These are phyloP conservation scores for Pyrocephalus nanus DNA, from an alignment of 2,797 vertebrate species.

Conservation along the genomic window DNA sequence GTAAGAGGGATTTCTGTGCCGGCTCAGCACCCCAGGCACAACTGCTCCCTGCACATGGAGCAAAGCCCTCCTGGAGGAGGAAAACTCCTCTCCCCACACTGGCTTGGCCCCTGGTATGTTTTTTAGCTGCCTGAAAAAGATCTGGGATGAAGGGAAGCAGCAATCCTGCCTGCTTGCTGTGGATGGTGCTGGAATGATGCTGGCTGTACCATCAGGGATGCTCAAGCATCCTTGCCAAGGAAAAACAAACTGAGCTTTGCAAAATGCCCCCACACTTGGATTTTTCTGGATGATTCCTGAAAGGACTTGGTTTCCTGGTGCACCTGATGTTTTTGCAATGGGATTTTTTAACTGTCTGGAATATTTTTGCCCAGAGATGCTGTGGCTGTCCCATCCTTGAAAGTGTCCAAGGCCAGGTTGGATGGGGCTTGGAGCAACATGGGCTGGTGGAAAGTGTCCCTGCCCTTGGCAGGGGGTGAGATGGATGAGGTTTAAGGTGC, in stretches of 20 bases:
- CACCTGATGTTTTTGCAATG: rapidly evolving
- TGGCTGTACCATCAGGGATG: not conserved
- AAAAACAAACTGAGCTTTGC: not conserved
- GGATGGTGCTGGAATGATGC: too few species aligned
- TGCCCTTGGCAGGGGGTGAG: rapidly evolving
- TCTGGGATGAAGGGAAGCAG: not conserved
- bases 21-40: not conserved
- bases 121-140: not conserved
- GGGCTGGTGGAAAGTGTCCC: not conserved
- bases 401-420: rapidly evolving
- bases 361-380: not conserved
- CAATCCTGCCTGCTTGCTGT: not conserved
- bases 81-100: not conserved
- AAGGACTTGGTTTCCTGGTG: not conserved
- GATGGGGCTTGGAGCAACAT: not conserved
- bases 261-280: not conserved
- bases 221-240: not conserved
- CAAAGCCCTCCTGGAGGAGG: not conserved
- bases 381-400: not conserved
- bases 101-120: rapidly evolving
- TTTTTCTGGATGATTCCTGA: not conserved
- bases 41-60: not conserved
- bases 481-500: not conserved
- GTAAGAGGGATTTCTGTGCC: not conserved
- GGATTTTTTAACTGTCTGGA: not conserved